Conservation (phyloP, 53 echinoderm and acorn worm species). For the Patiria pectinifera region DNA sequence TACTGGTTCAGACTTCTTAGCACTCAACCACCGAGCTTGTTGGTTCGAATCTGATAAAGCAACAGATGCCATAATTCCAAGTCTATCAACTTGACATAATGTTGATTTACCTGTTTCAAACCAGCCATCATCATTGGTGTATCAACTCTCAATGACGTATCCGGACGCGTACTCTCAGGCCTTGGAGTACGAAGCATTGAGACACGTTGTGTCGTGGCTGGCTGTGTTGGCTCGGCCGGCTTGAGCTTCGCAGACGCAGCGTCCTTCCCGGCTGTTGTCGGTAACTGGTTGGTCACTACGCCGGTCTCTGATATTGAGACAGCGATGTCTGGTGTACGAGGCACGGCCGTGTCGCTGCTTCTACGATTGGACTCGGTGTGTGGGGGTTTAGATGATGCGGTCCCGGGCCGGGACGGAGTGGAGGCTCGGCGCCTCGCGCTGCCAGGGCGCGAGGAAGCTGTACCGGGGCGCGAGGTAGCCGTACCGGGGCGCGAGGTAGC, state of each 20-base stretch:
- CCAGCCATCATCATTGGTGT: constrained; percentile 78
- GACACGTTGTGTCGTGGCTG: neutral
- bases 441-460: constrained; percentile 51
- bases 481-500: constrained; percentile 53
- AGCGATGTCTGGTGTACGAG: neutral
- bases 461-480: constrained; percentile 34
- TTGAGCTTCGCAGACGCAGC: neutral
- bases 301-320: neutral
- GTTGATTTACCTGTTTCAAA: constrained; percentile 57
- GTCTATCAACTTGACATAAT: too few relatives aligned
- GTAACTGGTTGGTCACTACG: neutral
- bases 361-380: neutral
- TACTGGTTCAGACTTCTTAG: too few relatives aligned
- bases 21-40: too few relatives aligned
- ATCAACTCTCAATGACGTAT: constrained; percentile 55
- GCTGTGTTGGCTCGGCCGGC: constrained; percentile 17
- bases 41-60: too few relatives aligned
- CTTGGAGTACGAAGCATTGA: constrained; percentile 62
- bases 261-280: constrained; percentile 5
- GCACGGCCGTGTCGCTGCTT: constrained; percentile 28
- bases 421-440: constrained; percentile 6
- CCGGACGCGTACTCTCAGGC: constrained; percentile 67
- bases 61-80: too few relatives aligned
- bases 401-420: neutral
- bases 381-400: neutral